Conservation (phyloP, 2,797 vertebrate genomes). For the Argya squamiceps region DNA sequence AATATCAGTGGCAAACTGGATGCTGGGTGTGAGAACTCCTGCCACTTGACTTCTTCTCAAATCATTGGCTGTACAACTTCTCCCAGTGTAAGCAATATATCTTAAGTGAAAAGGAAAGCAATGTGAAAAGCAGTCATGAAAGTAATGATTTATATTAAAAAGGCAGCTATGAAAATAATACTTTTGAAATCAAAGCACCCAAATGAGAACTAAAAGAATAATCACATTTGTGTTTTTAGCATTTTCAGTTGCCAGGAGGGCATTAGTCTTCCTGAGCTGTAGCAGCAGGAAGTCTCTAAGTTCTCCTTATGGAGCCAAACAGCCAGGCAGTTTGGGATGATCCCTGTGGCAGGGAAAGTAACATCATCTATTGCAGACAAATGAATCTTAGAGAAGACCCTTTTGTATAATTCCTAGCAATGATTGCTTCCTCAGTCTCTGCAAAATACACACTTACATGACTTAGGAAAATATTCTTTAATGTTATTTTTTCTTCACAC, state of each 20-base stretch:
- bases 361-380: neutral
- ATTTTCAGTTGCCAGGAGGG: neutral
- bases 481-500: neutral
- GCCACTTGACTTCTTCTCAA: constrained; percentile 9
- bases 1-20: neutral
- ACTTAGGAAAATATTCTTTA: neutral
- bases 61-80: neutral
- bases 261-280: neutral
- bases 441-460: neutral
- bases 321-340: neutral
- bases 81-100: neutral
- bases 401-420: neutral
- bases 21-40: neutral
- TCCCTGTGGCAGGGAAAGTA: neutral
- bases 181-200: constrained; percentile 24
- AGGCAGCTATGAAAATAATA: constrained; percentile 39
- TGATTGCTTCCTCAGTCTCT: neutral
- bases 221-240: neutral
- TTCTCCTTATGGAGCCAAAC: neutral
- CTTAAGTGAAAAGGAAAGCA: constrained; percentile 9
- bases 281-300: neutral
- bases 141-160: constrained; percentile 17
- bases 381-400: neutral
- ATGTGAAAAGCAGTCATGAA: neutral
- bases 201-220: neutral